phyloP scores from a whole-genome alignment of 2,797 vertebrate species.

The Cryptoblepharus egeriae region DNA sequence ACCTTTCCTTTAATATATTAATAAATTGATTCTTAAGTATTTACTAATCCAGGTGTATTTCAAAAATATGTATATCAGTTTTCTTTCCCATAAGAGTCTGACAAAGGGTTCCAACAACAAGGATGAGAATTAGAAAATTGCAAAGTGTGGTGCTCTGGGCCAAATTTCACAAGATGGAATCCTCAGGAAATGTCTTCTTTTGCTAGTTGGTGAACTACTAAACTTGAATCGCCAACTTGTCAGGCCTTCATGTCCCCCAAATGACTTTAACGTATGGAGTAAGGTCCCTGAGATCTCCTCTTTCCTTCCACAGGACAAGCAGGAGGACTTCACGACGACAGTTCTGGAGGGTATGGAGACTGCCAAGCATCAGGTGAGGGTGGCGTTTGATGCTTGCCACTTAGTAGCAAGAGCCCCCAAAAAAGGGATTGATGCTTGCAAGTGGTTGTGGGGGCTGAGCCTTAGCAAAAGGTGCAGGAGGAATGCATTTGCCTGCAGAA shows the following conservation, averaged over 20 bases:
- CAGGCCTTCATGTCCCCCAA: constrained; percentile 78
- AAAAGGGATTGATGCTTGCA: constrained; percentile 79
- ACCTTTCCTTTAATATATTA: constrained; percentile 28
- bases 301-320: constrained; percentile 87
- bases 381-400: constrained; percentile 84
- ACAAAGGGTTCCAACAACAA: constrained; percentile 67
- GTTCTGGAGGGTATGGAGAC: constrained; percentile 86
- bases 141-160: constrained; percentile 59
- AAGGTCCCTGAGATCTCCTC: constrained; percentile 87
- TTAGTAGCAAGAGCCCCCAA: constrained; percentile 79
- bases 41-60: constrained; percentile 64
- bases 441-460: constrained; percentile 68
- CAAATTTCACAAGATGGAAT: constrained; percentile 70
- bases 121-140: constrained; percentile 66
- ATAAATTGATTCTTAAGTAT: constrained; percentile 48
- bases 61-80: constrained; percentile 52
- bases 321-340: constrained; percentile 87
- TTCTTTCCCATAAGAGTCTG: constrained; percentile 59
- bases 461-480: constrained; percentile 62
- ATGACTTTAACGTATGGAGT: constrained; percentile 80
- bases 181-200: constrained; percentile 67
- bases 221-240: constrained; percentile 73
- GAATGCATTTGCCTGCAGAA: constrained; percentile 33
- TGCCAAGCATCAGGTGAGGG: constrained; percentile 87
- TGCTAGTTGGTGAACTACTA: constrained; percentile 77